phyloP scores from a whole-genome alignment of 1,140 invertebrate genomes.

The Hyphantria cunea region DNA sequence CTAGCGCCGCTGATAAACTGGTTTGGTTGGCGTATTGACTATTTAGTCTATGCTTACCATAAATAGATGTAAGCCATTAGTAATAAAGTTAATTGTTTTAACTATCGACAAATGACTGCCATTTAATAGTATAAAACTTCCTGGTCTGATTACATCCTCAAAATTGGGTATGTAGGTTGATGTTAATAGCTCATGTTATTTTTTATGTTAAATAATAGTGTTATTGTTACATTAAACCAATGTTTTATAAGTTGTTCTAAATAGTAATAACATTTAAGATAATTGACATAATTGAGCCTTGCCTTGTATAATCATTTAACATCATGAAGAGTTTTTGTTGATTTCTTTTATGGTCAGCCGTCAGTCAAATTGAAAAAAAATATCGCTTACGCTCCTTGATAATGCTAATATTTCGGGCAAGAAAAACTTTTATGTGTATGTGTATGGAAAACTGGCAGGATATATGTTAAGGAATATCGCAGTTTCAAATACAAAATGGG shows the following conservation, averaged over 20 bases:
- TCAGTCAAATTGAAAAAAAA: too few relatives aligned
- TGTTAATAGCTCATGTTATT: neutral
- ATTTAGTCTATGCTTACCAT: slow-evolving; percentile 31
- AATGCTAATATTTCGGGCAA: too few relatives aligned
- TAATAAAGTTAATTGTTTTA: slow-evolving; percentile 40
- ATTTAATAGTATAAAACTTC: slow-evolving; percentile 32
- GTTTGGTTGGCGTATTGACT: slow-evolving; percentile 35
- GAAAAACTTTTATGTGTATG: too few relatives aligned
- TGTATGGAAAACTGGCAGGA: too few relatives aligned
- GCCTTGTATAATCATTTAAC: too few relatives aligned
- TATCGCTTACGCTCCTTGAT: too few relatives aligned
- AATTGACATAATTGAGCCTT: too few relatives aligned
- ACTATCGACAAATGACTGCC: slow-evolving; percentile 29
- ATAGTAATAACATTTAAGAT: too few relatives aligned
- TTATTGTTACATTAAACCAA: neutral
- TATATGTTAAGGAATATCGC: too few relatives aligned
- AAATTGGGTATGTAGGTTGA: slow-evolving; percentile 1
- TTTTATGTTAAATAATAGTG: neutral
- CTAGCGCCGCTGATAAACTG: slow-evolving; percentile 39
- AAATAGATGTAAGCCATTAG: slow-evolving; percentile 30
- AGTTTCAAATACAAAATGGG: too few relatives aligned
- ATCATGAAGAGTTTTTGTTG: too few relatives aligned
- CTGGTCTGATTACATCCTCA: slow-evolving; percentile 19
- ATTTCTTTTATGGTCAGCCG: too few relatives aligned
- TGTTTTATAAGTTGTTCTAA: neutral